A percentile compares a stretch with the other conserved stretches of the same genome.
Evolutionary conservation across 2,113 vertebrate species (phyloP).

Genomic region (Entomyzon cyanotis): DNA sequence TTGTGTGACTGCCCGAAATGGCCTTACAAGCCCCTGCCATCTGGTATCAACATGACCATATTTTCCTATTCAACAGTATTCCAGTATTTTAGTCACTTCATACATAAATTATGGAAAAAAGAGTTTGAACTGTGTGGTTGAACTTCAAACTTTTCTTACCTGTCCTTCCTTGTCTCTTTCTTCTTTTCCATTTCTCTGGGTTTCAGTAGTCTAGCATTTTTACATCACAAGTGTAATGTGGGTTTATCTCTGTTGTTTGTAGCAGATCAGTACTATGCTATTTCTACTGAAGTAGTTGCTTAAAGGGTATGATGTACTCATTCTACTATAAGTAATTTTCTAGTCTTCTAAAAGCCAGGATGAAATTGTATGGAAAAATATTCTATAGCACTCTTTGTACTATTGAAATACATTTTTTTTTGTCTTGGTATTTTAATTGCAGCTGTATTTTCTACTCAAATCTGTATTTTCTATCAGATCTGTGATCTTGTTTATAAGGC

Average conservation of each 20-base stretch:
- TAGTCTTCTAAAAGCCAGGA: not conserved
- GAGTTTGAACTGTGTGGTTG: accelerated
- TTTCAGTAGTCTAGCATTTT: not conserved
- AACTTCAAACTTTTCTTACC: not conserved
- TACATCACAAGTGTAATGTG: not conserved
- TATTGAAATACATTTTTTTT: not conserved
- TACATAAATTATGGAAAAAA: not conserved
- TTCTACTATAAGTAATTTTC: not conserved
- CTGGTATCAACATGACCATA: not conserved
- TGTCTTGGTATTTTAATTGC: not conserved
- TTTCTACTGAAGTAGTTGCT: not conserved
- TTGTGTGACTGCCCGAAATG: not conserved
- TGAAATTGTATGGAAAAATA: not conserved
- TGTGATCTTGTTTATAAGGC: not conserved
- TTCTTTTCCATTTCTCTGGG: not conserved
- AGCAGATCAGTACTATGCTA: not conserved
- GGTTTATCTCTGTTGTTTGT: not conserved
- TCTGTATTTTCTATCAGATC: not conserved
- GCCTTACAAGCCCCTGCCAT: not conserved
- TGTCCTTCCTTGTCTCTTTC: not conserved
- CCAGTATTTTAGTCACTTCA: not conserved
- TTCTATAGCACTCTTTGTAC: not conserved
- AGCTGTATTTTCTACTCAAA: not conserved
- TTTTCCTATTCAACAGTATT: not conserved
- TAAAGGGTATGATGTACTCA: not conserved